Conservation (phyloP, 2,113 vertebrate species). For the Grammomys dolichurus region DNA sequence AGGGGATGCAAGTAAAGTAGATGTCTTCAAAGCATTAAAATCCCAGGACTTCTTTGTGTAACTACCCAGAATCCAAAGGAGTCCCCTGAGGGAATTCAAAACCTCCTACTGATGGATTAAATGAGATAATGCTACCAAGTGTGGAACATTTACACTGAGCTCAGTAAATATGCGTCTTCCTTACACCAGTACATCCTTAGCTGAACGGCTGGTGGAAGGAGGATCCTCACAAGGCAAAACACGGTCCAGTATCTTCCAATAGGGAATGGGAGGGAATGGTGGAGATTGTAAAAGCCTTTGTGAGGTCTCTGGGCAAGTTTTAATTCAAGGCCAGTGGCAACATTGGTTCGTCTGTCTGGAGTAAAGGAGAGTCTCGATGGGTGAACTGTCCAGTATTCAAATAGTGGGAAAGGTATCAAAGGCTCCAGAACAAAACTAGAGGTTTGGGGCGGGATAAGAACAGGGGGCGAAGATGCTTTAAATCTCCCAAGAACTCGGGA, state of each 20-base stretch:
- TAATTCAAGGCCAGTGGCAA: background rate
- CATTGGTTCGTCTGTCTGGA: background rate
- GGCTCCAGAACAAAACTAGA: background rate
- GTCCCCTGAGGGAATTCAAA: background rate
- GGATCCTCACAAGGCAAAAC: background rate
- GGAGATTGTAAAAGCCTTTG: background rate
- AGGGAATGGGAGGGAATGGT: background rate
- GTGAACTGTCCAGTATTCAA: too few species aligned
- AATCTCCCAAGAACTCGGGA: background rate
- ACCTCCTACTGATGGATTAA: background rate
- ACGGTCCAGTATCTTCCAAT: background rate
- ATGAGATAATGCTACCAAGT: background rate
- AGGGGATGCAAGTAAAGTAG: too few species aligned
- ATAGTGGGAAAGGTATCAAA: background rate
- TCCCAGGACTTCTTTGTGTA: background rate
- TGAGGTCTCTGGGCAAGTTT: background rate
- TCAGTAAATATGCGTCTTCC: background rate
- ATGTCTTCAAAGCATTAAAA: slow-evolving; percentile 5
- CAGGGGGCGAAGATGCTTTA: background rate
- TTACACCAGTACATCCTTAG: background rate
- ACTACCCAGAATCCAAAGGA: background rate
- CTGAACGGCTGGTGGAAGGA: background rate
- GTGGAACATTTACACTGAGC: background rate
- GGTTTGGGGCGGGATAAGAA: background rate
- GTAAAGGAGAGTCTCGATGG: background rate